phyloP scores from a whole-genome alignment of 2,888 invertebrate species.

The Stratiomys singularior region DNA sequence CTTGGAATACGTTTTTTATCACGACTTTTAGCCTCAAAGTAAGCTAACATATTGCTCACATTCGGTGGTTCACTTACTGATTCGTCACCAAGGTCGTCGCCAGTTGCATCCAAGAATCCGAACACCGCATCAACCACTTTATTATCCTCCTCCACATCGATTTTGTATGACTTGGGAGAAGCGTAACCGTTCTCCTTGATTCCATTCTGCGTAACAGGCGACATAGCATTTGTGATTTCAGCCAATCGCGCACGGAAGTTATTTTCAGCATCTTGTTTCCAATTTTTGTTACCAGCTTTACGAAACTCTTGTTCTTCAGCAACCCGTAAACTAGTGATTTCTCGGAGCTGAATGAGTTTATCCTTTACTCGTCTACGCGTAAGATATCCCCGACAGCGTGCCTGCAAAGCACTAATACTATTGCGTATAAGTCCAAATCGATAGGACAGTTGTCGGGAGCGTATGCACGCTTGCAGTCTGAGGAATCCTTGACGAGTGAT shows the following conservation, averaged over 20 bases:
- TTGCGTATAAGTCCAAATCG: slow-evolving; percentile 77
- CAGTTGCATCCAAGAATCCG: slow-evolving; percentile 68
- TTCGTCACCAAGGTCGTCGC: slow-evolving; percentile 40
- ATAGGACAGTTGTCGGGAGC: slow-evolving; percentile 77
- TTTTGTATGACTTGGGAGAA: slow-evolving; percentile 56
- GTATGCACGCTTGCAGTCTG: slow-evolving; percentile 84
- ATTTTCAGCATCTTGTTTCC: slow-evolving; percentile 74
- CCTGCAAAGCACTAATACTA: slow-evolving; percentile 77
- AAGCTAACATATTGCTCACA: slow-evolving; percentile 64
- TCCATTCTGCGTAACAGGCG: slow-evolving; percentile 59
- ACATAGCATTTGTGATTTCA: slow-evolving; percentile 64
- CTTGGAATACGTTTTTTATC: slow-evolving; percentile 62
- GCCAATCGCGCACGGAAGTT: slow-evolving; percentile 76
- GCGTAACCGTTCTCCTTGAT: slow-evolving; percentile 50
- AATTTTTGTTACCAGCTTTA: slow-evolving; percentile 73
- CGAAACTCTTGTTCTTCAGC: slow-evolving; percentile 72
- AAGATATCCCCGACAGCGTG: slow-evolving; percentile 79
- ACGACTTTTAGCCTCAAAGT: slow-evolving; percentile 63
- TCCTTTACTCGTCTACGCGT: slow-evolving; percentile 64
- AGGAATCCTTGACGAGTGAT: slow-evolving; percentile 81
- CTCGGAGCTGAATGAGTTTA: slow-evolving; percentile 51
- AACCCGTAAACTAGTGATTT: slow-evolving; percentile 63
- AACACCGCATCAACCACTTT: slow-evolving; percentile 76
- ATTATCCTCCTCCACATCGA: slow-evolving; percentile 68
- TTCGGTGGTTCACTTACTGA: slow-evolving; percentile 55